These are phyloP conservation scores for Poecilia wingei DNA, from an alignment of 2,797 vertebrate species.

Conservation along the genomic window DNA sequence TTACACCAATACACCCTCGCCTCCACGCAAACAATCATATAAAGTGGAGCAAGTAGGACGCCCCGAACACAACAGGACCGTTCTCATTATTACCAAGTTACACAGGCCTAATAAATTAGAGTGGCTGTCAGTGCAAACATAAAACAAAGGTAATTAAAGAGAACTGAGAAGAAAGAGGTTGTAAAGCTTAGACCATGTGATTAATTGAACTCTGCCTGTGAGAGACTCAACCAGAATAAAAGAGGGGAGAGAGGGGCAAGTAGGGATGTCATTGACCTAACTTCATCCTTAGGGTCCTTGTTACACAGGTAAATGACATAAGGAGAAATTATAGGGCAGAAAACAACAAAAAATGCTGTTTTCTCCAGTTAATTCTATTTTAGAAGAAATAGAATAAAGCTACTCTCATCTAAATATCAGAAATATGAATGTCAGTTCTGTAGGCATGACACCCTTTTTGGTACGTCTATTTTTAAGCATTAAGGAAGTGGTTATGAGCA, in stretches of 20 bases:
- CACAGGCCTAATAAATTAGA: constrained; percentile 67
- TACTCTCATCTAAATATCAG: background rate
- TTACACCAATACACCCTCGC: constrained; percentile 3
- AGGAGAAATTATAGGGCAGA: background rate
- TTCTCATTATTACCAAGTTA: constrained; percentile 27
- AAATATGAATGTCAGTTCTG: background rate
- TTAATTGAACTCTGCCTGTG: constrained; percentile 69
- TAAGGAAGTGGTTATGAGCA: background rate
- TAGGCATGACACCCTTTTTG: background rate
- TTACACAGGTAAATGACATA: background rate
- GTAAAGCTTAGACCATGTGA: constrained; percentile 68
- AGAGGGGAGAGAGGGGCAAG: constrained; percentile 1
- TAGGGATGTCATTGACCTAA: constrained; percentile 37
- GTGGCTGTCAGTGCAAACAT: constrained; percentile 59
- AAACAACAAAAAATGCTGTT: background rate
- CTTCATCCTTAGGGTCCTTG: constrained; percentile 18
- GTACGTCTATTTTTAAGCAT: background rate
- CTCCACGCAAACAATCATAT: background rate
- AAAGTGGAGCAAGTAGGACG: constrained; percentile 10
- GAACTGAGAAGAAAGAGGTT: constrained; percentile 62
- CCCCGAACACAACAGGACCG: constrained; percentile 9
- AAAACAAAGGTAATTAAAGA: constrained; percentile 80
- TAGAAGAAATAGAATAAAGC: background rate
- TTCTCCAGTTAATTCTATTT: background rate
- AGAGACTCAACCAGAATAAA: constrained; percentile 47